A percentile compares a stretch with the other conserved stretches of the same genome.
Evolutionary conservation across 2,797 vertebrate genomes (phyloP).

Genomic region (Enteromius mattozi): DNA sequence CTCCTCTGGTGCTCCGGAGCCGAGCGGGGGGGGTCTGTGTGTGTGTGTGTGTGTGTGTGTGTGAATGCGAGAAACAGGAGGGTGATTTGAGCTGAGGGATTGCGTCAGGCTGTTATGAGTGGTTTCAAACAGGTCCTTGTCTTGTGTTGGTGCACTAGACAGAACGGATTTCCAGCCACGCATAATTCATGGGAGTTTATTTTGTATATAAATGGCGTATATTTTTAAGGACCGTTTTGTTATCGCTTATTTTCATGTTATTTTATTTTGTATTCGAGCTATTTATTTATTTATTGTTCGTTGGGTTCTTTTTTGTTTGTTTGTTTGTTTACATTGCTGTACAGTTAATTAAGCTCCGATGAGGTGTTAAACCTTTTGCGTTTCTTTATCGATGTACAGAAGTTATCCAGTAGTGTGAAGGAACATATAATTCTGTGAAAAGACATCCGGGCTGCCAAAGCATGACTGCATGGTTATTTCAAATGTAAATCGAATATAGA

Average conservation of each 20-base stretch:
- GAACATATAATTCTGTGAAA: constrained; percentile 76
- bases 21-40: background rate
- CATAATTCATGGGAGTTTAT: constrained; percentile 49
- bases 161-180: constrained; percentile 45
- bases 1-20: background rate
- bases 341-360: constrained; percentile 43
- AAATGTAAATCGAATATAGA: constrained; percentile 71
- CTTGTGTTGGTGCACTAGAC: constrained; percentile 66
- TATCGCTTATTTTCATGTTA: constrained; percentile 62
- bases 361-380: constrained; percentile 52
- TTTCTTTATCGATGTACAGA: constrained; percentile 76
- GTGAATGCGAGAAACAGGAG: constrained; percentile 14
- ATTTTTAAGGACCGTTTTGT: constrained; percentile 56
- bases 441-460: constrained; percentile 75
- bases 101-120: constrained; percentile 44
- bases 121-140: constrained; percentile 67
- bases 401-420: constrained; percentile 76
- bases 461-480: constrained; percentile 84
- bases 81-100: background rate
- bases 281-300: constrained; percentile 69
- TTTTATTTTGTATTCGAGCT: constrained; percentile 70
- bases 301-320: constrained; percentile 57
- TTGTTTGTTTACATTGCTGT: constrained; percentile 54
- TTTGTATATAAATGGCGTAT: constrained; percentile 61
- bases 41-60: constrained; percentile 3